These are phyloP conservation scores for Brachyopa scutellaris DNA, from an alignment of 2,888 invertebrate genomes.

Conservation along the genomic window DNA sequence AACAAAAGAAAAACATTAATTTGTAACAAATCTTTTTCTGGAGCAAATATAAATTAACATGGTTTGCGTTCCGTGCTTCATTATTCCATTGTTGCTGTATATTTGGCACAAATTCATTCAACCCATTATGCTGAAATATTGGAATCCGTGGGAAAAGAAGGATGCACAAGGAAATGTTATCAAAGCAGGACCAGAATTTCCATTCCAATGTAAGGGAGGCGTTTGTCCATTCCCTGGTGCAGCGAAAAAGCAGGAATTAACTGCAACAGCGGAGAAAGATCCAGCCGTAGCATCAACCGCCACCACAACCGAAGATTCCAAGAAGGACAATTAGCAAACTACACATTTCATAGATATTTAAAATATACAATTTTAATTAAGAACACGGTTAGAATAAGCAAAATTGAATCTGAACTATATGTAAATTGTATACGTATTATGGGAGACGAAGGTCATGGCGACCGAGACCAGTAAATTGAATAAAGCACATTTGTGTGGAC, in stretches of 20 bases:
- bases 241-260: conserved; percentile 61
- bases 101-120: conserved; percentile 93
- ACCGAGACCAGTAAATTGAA: conserved; percentile 19
- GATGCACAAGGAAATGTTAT: conserved; percentile 84
- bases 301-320: conserved; percentile 12
- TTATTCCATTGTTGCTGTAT: conserved; percentile 90
- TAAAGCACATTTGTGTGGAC: conserved; percentile 20
- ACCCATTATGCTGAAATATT: conserved; percentile 89
- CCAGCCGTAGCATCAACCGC: background rate
- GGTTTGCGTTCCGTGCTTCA: conserved; percentile 93
- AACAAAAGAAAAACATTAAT: too few species aligned
- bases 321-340: conserved; percentile 48
- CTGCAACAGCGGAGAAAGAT: background rate
- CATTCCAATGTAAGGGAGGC: conserved; percentile 85
- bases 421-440: conserved; percentile 17
- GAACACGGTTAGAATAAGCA: conserved; percentile 14
- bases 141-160: conserved; percentile 90
- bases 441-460: conserved; percentile 40
- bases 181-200: conserved; percentile 83
- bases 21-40: too few species aligned
- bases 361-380: background rate
- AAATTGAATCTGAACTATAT: conserved; percentile 8
- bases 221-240: conserved; percentile 81
- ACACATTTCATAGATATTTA: background rate
- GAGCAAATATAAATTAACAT: conserved; percentile 78